Conservation (phyloP, 92 coral and sea anemone genomes). For the Paramuricea clavata region DNA sequence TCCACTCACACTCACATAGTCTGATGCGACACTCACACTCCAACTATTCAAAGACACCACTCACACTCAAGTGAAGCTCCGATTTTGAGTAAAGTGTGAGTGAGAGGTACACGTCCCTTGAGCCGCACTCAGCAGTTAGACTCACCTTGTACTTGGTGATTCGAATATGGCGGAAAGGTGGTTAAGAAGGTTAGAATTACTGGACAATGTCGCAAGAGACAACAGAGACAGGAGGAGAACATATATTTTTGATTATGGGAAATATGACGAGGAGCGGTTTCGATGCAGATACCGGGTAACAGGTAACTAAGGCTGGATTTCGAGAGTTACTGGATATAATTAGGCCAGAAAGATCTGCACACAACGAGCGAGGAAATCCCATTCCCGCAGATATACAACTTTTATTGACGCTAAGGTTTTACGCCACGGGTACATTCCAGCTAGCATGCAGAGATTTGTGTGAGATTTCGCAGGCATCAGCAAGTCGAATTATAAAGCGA, state of each 20-base stretch:
- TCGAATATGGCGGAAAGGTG: slow-evolving; percentile 29
- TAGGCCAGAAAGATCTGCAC: slow-evolving; percentile 33
- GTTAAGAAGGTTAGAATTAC: neutral
- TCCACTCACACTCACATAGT: slow-evolving; percentile 27
- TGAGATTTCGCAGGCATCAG: slow-evolving; percentile 33
- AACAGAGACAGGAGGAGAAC: neutral
- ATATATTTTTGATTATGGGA: slow-evolving; percentile 4
- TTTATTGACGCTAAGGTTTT: slow-evolving; percentile 32
- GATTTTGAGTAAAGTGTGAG: slow-evolving; percentile 50
- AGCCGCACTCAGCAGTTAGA: neutral
- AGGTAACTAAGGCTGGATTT: neutral
- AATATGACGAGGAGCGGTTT: slow-evolving; percentile 4
- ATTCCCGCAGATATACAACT: slow-evolving; percentile 42
- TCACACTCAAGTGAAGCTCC: slow-evolving; percentile 45
- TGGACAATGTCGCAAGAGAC: neutral
- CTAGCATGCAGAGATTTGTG: neutral
- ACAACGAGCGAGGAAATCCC: slow-evolving; percentile 40
- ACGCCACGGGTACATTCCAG: neutral
- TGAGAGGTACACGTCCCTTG: slow-evolving; percentile 25
- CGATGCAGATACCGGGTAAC: slow-evolving; percentile 1
- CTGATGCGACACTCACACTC: slow-evolving; percentile 25
- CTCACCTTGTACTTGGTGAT: slow-evolving; percentile 16
- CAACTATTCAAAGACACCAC: slow-evolving; percentile 36
- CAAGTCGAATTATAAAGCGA: slow-evolving; percentile 11
- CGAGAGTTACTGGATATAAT: slow-evolving; percentile 31